Percentiles rank a stretch among this genome's conserved stretches.
These are phyloP conservation scores for Oceanodroma tethys DNA, from an alignment of 2,113 vertebrate species.

Conservation along the genomic window DNA sequence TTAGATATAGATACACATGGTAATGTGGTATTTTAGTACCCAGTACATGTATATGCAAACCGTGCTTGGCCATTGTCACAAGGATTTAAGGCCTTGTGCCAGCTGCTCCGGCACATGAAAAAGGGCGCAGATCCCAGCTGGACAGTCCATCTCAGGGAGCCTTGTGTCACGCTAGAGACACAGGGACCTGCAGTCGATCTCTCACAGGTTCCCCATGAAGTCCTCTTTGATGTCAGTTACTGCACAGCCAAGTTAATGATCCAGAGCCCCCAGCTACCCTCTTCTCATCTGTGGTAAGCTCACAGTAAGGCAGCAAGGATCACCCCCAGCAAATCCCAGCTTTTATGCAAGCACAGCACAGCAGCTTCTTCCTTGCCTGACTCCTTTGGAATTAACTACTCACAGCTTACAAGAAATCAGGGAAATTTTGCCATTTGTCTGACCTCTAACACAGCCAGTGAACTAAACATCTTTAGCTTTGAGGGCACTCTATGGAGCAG, in stretches of 20 bases:
- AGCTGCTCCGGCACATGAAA: neutral
- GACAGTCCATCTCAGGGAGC: neutral
- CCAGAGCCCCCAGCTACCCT: neutral
- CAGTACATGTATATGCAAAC: neutral
- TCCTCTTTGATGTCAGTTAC: neutral
- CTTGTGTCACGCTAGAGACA: neutral
- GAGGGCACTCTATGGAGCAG: neutral
- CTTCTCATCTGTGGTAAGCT: neutral
- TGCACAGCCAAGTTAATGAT: neutral
- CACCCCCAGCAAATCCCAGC: neutral
- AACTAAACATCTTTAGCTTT: neutral
- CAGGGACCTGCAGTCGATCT: rapidly evolving
- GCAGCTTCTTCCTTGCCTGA: neutral
- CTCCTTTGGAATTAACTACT: neutral
- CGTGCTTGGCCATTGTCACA: neutral
- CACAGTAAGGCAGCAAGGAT: neutral
- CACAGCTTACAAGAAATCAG: neutral
- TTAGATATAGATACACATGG: neutral
- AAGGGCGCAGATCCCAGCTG: neutral
- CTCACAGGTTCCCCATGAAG: neutral
- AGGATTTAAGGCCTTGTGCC: neutral
- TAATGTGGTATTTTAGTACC: neutral
- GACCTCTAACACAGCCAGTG: neutral
- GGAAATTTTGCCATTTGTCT: neutral
- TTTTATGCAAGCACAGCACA: neutral